Conservation (phyloP, 2,888 invertebrate species). For the Chymomyza amoena region DNA sequence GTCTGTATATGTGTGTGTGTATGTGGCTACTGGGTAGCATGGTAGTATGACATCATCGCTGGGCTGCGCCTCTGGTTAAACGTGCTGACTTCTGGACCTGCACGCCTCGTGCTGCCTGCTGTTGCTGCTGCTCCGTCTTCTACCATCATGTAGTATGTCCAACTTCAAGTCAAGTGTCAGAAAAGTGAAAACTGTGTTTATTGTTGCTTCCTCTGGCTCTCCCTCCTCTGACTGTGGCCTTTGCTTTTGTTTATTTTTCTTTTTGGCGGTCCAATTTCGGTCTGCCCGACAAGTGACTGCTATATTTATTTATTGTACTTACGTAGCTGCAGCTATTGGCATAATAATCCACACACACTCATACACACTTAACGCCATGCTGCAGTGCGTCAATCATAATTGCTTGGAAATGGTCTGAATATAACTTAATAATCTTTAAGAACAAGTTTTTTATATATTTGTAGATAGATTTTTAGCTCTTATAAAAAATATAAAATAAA, state of each 20-base stretch:
- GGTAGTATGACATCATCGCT: constrained; percentile 61
- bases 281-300: neutral
- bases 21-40: constrained; percentile 5
- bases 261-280: constrained; percentile 73
- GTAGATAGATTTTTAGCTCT: too few species aligned
- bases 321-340: constrained; percentile 67
- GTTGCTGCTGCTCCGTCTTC: constrained; percentile 11
- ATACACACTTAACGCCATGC: neutral
- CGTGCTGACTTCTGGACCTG: constrained; percentile 60
- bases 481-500: too few species aligned
- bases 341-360: constrained; percentile 54
- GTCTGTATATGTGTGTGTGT: constrained; percentile 19
- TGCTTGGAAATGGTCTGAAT: neutral
- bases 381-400: neutral
- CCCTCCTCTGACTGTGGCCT: constrained; percentile 13
- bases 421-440: neutral
- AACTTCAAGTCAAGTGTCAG: constrained; percentile 65
- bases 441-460: neutral
- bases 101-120: neutral
- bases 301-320: constrained; percentile 65
- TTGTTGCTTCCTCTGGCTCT: constrained; percentile 35
- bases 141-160: constrained; percentile 20
- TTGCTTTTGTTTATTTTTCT: constrained; percentile 59
- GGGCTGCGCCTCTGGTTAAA: constrained; percentile 10
- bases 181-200: constrained; percentile 70